Conservation (phyloP, 2,113 vertebrate species). For the Pseudopipra pipra region DNA sequence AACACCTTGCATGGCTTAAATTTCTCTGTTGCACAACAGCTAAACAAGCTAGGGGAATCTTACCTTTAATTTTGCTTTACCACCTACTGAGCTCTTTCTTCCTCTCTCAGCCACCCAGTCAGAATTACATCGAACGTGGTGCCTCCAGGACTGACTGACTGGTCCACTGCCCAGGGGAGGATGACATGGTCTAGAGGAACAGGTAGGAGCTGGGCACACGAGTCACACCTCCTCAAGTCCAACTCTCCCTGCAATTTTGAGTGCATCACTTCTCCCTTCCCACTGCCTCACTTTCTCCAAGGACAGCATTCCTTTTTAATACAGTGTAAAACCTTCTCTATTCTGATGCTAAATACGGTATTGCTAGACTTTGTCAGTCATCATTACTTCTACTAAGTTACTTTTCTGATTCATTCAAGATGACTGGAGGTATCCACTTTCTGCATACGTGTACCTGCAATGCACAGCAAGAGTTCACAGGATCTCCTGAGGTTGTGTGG, state of each 20-base stretch:
- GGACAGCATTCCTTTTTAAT: not conserved
- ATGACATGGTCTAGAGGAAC: not conserved
- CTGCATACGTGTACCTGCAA: fast-evolving
- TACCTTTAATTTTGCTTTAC: not conserved
- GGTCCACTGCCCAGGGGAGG: not conserved
- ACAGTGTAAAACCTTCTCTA: not conserved
- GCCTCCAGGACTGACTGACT: not conserved
- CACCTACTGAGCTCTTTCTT: not conserved
- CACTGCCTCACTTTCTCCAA: not conserved
- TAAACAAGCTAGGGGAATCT: not conserved
- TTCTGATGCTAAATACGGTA: not conserved
- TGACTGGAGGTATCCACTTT: not conserved
- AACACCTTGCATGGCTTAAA: not conserved
- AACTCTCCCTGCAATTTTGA: not conserved
- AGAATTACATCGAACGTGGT: not conserved
- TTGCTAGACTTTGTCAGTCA: not conserved
- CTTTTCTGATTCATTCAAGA: not conserved
- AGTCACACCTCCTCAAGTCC: not conserved
- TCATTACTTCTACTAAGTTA: not conserved
- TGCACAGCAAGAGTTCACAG: not conserved
- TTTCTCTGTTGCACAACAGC: not conserved
- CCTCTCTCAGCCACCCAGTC: not conserved
- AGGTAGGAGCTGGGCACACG: not conserved
- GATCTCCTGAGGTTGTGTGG: not conserved
- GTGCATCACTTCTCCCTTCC: not conserved